phyloP scores from a whole-genome alignment of 2,113 vertebrate genomes.

The Toxotes jaculatrix region DNA sequence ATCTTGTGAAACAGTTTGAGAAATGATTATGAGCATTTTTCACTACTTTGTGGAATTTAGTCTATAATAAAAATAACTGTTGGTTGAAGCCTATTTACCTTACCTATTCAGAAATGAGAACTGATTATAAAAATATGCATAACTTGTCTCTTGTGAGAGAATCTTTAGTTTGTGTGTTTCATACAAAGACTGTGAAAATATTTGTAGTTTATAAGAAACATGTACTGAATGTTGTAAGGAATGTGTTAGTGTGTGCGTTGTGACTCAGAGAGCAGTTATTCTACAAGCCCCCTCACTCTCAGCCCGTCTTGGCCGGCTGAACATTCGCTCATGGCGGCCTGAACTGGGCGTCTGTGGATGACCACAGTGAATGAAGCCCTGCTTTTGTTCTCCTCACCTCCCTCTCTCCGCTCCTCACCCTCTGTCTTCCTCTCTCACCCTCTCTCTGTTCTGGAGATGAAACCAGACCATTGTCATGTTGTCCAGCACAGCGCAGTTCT shows the following conservation, averaged over 20 bases:
- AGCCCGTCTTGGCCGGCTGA: slow-evolving; percentile 32
- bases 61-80: no score
- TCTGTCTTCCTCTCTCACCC: slow-evolving; percentile 25
- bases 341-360: slow-evolving; percentile 48
- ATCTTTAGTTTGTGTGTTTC: not conserved
- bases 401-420: slow-evolving; percentile 13
- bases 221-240: slow-evolving; percentile 9
- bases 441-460: slow-evolving; percentile 69
- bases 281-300: slow-evolving; percentile 16
- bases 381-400: slow-evolving; percentile 77
- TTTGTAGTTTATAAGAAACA: slow-evolving; percentile 9
- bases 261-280: slow-evolving; percentile 59
- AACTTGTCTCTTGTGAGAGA: not conserved
- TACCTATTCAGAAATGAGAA: no score
- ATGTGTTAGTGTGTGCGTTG: slow-evolving; percentile 44
- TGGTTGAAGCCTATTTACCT: no score
- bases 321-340: slow-evolving; percentile 55
- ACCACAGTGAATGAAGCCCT: slow-evolving; percentile 64
- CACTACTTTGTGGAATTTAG: no score
- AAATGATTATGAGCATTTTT: no score
- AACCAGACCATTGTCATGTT: slow-evolving; percentile 75
- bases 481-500: slow-evolving; percentile 46
- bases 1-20: no score
- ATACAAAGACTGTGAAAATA: not conserved
- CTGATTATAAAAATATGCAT: no score